phyloP scores from a whole-genome alignment of 2,113 vertebrate species.

The Microcebus tavaratra region DNA sequence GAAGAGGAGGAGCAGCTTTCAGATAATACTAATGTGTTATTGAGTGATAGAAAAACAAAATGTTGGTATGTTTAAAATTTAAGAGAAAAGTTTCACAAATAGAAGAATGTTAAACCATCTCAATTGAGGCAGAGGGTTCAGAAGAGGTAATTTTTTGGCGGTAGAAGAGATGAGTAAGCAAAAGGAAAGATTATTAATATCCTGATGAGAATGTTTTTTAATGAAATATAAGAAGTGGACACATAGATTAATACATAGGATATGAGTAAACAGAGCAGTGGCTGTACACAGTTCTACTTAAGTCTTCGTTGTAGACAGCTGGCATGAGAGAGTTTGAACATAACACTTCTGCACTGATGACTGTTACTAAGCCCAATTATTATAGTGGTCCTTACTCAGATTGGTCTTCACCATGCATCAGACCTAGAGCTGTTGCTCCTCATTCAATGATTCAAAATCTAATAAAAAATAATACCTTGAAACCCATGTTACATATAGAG shows the following conservation, averaged over 20 bases:
- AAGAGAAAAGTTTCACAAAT: neutral
- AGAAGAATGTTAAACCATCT: neutral
- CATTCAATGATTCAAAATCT: neutral
- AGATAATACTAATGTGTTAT: neutral
- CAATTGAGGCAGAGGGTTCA: neutral
- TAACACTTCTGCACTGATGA: neutral
- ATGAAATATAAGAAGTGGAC: neutral
- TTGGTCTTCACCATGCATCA: neutral
- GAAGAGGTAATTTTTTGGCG: neutral
- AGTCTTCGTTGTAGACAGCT: neutral
- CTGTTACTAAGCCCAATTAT: neutral
- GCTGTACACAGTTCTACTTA: neutral
- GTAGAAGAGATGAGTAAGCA: neutral
- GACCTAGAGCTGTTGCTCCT: neutral
- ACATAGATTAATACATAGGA: neutral
- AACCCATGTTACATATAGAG: neutral
- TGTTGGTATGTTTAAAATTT: neutral
- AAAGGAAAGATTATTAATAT: neutral
- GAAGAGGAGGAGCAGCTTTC: neutral
- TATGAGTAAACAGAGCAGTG: neutral
- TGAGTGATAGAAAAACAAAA: neutral
- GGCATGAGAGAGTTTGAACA: neutral
- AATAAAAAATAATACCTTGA: neutral
- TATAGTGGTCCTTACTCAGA: neutral
- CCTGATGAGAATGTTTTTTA: neutral